phyloP scores from a whole-genome alignment of 92 coral and sea anemone genomes.

The Zoanthus gigantus region DNA sequence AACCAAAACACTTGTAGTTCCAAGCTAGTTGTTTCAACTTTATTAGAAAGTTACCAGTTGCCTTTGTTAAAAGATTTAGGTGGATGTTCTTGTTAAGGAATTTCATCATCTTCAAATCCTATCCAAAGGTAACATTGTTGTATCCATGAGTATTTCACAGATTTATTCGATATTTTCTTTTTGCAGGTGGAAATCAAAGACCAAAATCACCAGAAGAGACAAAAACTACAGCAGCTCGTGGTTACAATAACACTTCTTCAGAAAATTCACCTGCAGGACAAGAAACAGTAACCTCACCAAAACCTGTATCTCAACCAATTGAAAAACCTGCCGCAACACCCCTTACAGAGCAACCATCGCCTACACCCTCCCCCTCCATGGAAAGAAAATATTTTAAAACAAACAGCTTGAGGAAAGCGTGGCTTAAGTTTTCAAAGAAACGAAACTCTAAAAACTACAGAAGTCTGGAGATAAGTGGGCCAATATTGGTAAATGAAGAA shows the following conservation, averaged over 20 bases:
- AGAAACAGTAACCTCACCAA: background rate
- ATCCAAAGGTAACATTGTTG: too few species aligned
- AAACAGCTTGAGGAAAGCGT: slow-evolving; percentile 75
- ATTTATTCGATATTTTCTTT: background rate
- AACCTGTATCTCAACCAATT: background rate
- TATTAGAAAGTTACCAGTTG: too few species aligned
- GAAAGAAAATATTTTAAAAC: slow-evolving; percentile 64
- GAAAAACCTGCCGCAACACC: slow-evolving; percentile 19
- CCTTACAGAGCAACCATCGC: slow-evolving; percentile 13
- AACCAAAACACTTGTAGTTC: too few species aligned
- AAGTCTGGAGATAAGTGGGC: slow-evolving; percentile 83
- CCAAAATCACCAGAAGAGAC: slow-evolving; percentile 31
- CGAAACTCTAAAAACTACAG: slow-evolving; percentile 69
- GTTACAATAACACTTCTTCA: slow-evolving; percentile 8
- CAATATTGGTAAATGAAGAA: slow-evolving; percentile 77
- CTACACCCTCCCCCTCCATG: slow-evolving; percentile 30
- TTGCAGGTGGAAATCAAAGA: slow-evolving; percentile 28
- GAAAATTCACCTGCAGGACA: slow-evolving; percentile 20
- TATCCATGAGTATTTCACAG: too few species aligned
- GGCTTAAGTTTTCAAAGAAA: slow-evolving; percentile 80
- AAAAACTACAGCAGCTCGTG: background rate
- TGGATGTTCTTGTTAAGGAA: too few species aligned
- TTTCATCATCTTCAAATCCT: too few species aligned
- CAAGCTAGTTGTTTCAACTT: too few species aligned
- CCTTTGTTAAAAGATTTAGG: too few species aligned